phyloP scores from a whole-genome alignment of 1,140 invertebrate genomes.

The Drosophila kurseongensis region DNA sequence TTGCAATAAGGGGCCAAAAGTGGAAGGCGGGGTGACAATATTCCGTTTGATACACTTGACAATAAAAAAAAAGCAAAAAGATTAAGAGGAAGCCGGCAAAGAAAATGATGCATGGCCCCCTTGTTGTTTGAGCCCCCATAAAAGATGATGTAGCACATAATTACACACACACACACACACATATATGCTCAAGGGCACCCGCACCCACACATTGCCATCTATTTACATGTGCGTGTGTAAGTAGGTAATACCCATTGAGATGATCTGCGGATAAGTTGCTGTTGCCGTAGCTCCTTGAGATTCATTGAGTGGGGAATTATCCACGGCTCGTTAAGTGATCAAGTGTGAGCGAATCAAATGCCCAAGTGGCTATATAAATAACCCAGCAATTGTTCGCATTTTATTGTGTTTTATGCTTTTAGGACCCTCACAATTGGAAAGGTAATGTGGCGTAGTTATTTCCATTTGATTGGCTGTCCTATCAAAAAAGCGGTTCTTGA shows the following conservation, averaged over 20 bases:
- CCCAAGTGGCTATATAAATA: conserved; percentile 33
- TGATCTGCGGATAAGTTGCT: conserved; percentile 51
- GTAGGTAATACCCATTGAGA: conserved; percentile 54
- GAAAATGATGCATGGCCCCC: conserved; percentile 59
- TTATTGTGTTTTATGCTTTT: neutral
- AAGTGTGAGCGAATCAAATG: conserved; percentile 34
- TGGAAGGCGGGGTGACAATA: conserved; percentile 25
- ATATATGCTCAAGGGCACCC: neutral
- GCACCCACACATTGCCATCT: conserved; percentile 9
- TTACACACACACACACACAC: conserved; percentile 43
- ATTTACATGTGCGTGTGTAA: conserved; percentile 35
- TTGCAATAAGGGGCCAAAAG: conserved; percentile 15
- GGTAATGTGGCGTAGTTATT: conserved; percentile 4
- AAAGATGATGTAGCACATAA: conserved; percentile 82
- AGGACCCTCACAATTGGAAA: neutral
- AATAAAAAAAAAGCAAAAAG: conserved; percentile 61
- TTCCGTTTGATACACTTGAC: conserved; percentile 74
- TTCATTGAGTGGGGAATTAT: conserved; percentile 49
- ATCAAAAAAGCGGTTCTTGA: conserved; percentile 4
- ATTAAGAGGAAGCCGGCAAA: conserved; percentile 39
- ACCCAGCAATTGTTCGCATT: conserved; percentile 18
- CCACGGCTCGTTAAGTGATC: conserved; percentile 46
- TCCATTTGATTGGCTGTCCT: conserved; percentile 3
- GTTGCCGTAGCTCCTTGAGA: conserved; percentile 23
- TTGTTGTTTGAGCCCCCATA: conserved; percentile 49